Conservation (phyloP, 1,140 invertebrate genomes). For the Pomacea maculata region DNA sequence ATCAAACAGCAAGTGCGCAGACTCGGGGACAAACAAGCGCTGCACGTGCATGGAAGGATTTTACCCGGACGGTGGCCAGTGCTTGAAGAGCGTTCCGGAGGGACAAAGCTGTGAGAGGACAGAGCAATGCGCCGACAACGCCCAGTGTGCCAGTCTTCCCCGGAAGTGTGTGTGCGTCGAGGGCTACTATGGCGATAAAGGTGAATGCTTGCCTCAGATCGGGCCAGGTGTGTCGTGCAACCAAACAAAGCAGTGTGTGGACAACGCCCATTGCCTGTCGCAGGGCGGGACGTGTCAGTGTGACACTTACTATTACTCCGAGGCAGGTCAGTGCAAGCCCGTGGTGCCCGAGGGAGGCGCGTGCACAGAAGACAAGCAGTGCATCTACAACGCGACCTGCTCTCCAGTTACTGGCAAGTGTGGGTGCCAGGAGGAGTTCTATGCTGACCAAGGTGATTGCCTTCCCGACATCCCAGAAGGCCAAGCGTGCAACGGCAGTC, state of each 20-base stretch:
- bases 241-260: conserved; percentile 20
- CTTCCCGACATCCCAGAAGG: conserved; percentile 12
- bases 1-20: conserved; percentile 17
- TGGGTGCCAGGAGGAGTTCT: conserved; percentile 26
- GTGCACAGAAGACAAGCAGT: conserved; percentile 19
- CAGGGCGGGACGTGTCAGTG: conserved; percentile 19
- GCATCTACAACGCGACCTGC: conserved; percentile 25
- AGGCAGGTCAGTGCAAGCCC: background rate
- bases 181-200: conserved; percentile 21
- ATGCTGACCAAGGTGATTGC: conserved; percentile 18
- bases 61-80: conserved; percentile 23
- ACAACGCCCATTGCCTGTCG: conserved; percentile 9
- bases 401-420: background rate
- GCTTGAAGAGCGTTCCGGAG: conserved; percentile 4
- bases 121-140: conserved; percentile 22
- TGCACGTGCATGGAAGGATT: conserved; percentile 23
- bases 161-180: conserved; percentile 8
- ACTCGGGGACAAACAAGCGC: background rate
- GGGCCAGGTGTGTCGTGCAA: conserved; percentile 10
- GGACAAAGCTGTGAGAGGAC: conserved; percentile 12
- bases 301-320: conserved; percentile 10
- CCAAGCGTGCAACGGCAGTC: conserved; percentile 11
- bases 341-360: background rate
- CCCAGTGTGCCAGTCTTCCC: conserved; percentile 4
- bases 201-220: conserved; percentile 5